phyloP scores from a whole-genome alignment of 2,797 vertebrate species.

The Gymnocypris eckloni region DNA sequence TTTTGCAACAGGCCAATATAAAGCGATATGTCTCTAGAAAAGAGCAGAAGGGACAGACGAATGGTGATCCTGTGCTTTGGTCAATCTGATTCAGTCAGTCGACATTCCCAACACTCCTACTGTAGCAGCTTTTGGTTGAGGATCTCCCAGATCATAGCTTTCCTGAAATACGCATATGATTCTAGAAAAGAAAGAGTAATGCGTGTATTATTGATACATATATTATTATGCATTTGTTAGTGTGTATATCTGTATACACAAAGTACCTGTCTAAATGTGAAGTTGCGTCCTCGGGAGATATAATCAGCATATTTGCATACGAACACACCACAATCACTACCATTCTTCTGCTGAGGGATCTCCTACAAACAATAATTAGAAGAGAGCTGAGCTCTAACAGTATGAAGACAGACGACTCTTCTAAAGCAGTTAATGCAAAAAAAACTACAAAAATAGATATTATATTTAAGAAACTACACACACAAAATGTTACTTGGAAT shows the following conservation, averaged over 20 bases:
- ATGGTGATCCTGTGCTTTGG: slow-evolving; percentile 58
- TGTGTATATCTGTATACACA: not conserved
- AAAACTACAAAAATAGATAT: not conserved
- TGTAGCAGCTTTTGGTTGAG: slow-evolving; percentile 89
- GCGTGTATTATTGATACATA: not conserved
- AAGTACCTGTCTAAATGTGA: slow-evolving; percentile 88
- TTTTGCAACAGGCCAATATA: slow-evolving; percentile 28
- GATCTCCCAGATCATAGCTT: slow-evolving; percentile 95
- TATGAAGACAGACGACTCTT: not conserved
- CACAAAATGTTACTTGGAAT: not conserved
- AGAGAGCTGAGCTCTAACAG: not conserved
- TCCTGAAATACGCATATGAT: slow-evolving; percentile 92
- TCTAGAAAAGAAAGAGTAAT: slow-evolving; percentile 71
- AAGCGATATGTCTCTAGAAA: slow-evolving; percentile 35
- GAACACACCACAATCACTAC: slow-evolving; percentile 95
- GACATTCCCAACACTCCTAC: slow-evolving; percentile 20
- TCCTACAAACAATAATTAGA: slow-evolving; percentile 75
- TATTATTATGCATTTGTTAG: not conserved
- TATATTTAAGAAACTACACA: not conserved
- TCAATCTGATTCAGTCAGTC: slow-evolving; percentile 39
- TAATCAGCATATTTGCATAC: slow-evolving; percentile 93
- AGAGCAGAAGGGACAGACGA: slow-evolving; percentile 22
- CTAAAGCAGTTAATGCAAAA: no score
- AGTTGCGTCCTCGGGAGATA: slow-evolving; percentile 82
- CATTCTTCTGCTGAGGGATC: slow-evolving; percentile 91